Conservation (phyloP, 92 coral and sea anemone species). For the Phenganax marumi region DNA sequence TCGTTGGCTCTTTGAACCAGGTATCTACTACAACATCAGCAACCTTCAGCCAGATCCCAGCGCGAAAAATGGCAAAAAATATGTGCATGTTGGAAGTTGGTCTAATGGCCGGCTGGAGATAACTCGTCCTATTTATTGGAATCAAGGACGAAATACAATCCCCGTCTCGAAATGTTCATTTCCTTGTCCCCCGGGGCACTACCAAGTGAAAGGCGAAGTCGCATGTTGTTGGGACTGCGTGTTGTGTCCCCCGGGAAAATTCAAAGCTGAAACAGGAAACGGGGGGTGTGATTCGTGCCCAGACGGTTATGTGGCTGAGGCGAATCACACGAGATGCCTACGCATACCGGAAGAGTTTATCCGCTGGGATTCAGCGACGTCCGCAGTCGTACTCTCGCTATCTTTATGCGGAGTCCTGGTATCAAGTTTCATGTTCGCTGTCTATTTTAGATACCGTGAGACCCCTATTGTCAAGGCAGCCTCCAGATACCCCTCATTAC, state of each 20-base stretch:
- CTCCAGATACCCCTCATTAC: constrained; percentile 75
- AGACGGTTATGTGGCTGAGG: constrained; percentile 65
- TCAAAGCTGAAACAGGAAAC: constrained; percentile 67
- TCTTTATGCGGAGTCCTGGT: constrained; percentile 65
- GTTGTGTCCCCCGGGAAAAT: constrained; percentile 66
- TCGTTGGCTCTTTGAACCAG: constrained; percentile 38
- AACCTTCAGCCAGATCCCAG: constrained; percentile 73
- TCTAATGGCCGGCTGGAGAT: constrained; percentile 64
- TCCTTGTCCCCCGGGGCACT: constrained; percentile 76
- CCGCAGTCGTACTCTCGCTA: constrained; percentile 61
- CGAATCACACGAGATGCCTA: constrained; percentile 64
- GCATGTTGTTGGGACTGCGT: constrained; percentile 93
- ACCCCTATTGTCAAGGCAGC: constrained; percentile 94
- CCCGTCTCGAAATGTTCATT: constrained; percentile 81
- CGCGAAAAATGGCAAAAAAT: constrained; percentile 64
- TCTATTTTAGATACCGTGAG: constrained; percentile 65
- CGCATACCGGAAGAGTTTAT: constrained; percentile 75
- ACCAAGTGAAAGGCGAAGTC: constrained; percentile 71
- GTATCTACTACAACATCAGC: constrained; percentile 74
- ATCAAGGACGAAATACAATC: constrained; percentile 59
- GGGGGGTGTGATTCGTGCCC: constrained; percentile 60
- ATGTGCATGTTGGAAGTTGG: constrained; percentile 77
- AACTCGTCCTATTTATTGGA: constrained; percentile 65
- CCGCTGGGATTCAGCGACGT: constrained; percentile 64
- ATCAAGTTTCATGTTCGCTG: constrained; percentile 66